These are phyloP conservation scores for Lasioglossum calceatum DNA, from an alignment of 2,888 invertebrate species.

Conservation along the genomic window DNA sequence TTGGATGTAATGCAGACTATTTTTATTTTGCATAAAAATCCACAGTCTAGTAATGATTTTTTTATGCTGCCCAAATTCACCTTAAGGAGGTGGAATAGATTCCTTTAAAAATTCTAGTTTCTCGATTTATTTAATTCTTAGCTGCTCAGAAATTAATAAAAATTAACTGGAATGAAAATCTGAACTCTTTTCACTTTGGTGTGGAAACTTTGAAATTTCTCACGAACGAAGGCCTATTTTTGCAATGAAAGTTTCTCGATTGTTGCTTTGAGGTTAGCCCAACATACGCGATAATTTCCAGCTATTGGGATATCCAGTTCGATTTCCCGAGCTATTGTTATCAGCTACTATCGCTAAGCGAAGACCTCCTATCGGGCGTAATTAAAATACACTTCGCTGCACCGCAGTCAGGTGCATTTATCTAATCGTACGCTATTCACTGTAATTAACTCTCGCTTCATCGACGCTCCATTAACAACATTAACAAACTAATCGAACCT, in stretches of 20 bases:
- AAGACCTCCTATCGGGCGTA: not conserved
- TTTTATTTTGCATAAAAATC: too few species aligned
- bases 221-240: too few species aligned
- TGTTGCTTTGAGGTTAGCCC: not conserved
- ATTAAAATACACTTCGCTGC: not conserved
- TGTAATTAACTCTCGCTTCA: not conserved
- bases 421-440: not conserved
- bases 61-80: too few species aligned
- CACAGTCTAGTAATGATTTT: too few species aligned
- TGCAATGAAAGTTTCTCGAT: not conserved
- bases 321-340: not conserved
- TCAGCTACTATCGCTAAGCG: not conserved
- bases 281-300: not conserved
- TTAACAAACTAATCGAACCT: conserved; percentile 41
- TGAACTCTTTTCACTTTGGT: too few species aligned
- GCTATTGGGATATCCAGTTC: not conserved
- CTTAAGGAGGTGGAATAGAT: too few species aligned
- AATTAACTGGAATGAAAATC: too few species aligned
- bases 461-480: not conserved
- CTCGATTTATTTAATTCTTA: too few species aligned
- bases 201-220: too few species aligned
- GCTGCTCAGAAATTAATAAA: too few species aligned
- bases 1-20: too few species aligned
- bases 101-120: too few species aligned
- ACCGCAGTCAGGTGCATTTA: conserved; percentile 4